A percentile compares a stretch with the other conserved stretches of the same genome.
phyloP scores from a whole-genome alignment of 2,797 vertebrate species.

The Distichodus sexfasciatus region DNA sequence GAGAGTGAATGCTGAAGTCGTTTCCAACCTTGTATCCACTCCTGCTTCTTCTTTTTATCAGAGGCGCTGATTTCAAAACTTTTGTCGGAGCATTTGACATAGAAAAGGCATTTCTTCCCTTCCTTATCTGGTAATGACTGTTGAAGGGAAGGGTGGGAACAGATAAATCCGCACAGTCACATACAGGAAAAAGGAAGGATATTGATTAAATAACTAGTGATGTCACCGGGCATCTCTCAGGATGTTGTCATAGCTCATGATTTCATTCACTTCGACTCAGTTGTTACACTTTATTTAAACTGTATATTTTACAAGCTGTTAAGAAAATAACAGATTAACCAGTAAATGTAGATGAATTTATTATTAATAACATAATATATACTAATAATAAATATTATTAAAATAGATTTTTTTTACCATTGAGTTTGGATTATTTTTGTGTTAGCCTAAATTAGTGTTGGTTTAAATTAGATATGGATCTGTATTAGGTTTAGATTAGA shows the following conservation, averaged over 20 bases:
- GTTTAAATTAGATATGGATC: too few species aligned
- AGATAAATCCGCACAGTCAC: constrained; percentile 6
- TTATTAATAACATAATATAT: too few species aligned
- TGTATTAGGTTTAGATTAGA: too few species aligned
- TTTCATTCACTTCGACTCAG: background rate
- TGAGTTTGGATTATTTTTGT: too few species aligned
- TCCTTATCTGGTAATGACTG: constrained; percentile 94
- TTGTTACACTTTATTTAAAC: too few species aligned
- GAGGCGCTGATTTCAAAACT: constrained; percentile 95
- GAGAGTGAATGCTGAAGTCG: background rate
- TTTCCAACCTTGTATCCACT: constrained; percentile 93
- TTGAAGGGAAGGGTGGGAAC: constrained; percentile 20
- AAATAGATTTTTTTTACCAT: too few species aligned
- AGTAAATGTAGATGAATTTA: too few species aligned
- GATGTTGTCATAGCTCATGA: background rate
- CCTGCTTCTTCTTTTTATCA: constrained; percentile 97
- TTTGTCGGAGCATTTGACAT: constrained; percentile 89
- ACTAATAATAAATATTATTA: too few species aligned
- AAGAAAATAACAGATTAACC: too few species aligned
- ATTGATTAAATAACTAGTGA: background rate
- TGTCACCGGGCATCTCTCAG: background rate
- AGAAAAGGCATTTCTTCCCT: constrained; percentile 93
- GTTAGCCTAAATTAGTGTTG: too few species aligned
- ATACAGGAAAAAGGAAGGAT: constrained; percentile 30
- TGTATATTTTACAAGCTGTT: too few species aligned